Evolutionary conservation across 2,113 vertebrate species (phyloP), one percentile per base, ranked within the genome.

Genomic region (Gambusia affinis): DNA sequence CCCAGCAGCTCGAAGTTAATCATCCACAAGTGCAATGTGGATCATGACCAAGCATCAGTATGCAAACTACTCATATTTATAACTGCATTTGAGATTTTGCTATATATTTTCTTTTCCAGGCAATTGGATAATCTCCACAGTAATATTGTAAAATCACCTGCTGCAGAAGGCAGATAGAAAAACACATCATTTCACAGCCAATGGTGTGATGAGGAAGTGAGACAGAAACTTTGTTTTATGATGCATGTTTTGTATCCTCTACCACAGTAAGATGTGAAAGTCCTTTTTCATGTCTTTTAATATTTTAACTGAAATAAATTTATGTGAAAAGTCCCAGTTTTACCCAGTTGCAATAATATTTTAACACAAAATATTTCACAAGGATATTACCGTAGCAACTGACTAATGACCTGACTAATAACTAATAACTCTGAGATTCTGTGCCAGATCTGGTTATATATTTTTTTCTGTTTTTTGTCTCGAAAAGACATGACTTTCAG

Each of bases 1-100:
- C 17, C 37, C 51, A 27, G 44, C 60, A 64, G 79, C 78, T 70
- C 57, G 6, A 51, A 71, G 72, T 81, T 83, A 76, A 82, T 79
- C 35, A 71, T 78, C 67, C 35, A 67, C 65, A 70, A 80, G 70
- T 75, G 57, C 64, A 73, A 60, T 67, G 70, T 79, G 54, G 72
- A 84, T 74, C 62, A 85, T 7, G 2, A 61, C 37, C 60, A 74
- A 60, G 83, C 81, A 68, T 66, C n/a, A 68, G 10, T 19, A 75
- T 27, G 54, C 8, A 67, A 64, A 73, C 60, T 28, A 68, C 31
- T 64, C n/a, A 64, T 68, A 33, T 64, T 75, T 64, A 81, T 83
- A 81, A 57, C 73, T 67, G 73, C 74, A 64, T 67, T 47, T 15
- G 39, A 61, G 19, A n/a, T 76, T 72, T 73, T 44, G 39, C 28